These are phyloP conservation scores for Sebastolobus altivelis DNA, from an alignment of 2,797 vertebrate genomes.

Conservation along the genomic window DNA sequence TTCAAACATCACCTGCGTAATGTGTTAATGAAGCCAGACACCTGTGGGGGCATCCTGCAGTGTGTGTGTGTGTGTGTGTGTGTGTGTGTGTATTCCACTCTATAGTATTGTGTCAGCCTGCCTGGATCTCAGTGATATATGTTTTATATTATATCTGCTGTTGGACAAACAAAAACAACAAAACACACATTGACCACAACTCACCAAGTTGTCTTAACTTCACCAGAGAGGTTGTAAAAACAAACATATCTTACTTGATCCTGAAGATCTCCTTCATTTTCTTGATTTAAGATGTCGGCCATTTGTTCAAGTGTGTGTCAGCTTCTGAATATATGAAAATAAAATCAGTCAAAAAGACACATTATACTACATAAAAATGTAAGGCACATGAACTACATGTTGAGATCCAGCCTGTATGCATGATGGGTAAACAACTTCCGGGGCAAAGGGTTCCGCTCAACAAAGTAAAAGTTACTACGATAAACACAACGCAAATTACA, in stretches of 20 bases:
- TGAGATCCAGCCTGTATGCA: background rate
- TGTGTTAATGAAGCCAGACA: slow-evolving; percentile 55
- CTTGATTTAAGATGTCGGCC: slow-evolving; percentile 58
- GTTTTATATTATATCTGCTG: background rate
- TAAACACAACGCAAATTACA: background rate
- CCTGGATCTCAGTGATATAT: background rate
- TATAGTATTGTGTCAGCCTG: background rate
- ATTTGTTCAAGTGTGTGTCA: slow-evolving; percentile 42
- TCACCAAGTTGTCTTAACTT: slow-evolving; percentile 1
- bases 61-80: slow-evolving; percentile 6
- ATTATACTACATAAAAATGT: background rate
- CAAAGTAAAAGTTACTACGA: accelerated
- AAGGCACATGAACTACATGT: background rate
- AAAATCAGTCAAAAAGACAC: background rate
- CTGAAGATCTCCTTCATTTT: slow-evolving; percentile 80
- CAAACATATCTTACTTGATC: slow-evolving; percentile 77
- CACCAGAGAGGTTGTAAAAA: background rate
- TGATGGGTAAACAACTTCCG: slow-evolving; percentile 49
- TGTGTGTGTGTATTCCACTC: background rate
- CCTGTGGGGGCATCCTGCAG: slow-evolving; percentile 5
- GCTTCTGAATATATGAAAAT: background rate
- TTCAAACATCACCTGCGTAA: slow-evolving; percentile 22
- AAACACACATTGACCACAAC: background rate
- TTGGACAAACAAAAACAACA: background rate
- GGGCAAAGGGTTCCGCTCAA: slow-evolving; percentile 11